Base-by-base conservation (phyloP, 2,888 invertebrate species). In the Drosophila lacicola region DNA sequence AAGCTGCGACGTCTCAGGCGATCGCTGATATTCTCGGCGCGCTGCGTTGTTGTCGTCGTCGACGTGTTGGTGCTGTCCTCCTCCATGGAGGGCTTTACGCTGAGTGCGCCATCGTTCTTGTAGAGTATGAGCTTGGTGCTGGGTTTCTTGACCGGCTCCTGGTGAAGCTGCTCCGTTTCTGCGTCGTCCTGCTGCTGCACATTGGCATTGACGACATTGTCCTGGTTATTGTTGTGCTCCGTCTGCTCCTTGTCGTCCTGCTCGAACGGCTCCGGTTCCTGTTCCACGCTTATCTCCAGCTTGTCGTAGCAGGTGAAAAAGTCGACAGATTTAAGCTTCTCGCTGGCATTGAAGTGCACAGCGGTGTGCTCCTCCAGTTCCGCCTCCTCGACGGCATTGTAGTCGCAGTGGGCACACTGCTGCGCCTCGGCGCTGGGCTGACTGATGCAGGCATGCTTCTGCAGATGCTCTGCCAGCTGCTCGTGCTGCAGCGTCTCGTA, bases 321-420 rank as follows among this genome's bases (percentile, higher is more conserved):
- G n/a, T 90, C 90, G 0, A 92, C 92, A 1, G 88, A 76, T 34
- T 92, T 92, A 0, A 90, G 83, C 54, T 90, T 91, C 65, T 90
- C 90, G 45, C 90, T 87, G 49, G 90, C 80, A 80, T 90, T 90
- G 90, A 97, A 97, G 91, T 97, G 97, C 56, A 96, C 93, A 89
- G 96, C 95, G 42, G 95, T 94, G 92, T 98, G 98, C 82, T 97
- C 97, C 44, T 95, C 94, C 37, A 97, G 93, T 76, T 96, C 95
- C 86, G 95, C 95, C 63, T 95, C 95, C 83, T 96, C 96, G 4
- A 95, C 94, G 29, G 96, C 96, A 25, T 95, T 95, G 91, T 96
- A 96, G 92, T 97, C 96, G 91, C 98, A 98, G 91, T 96, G 95
- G 21, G 95, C 94, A 92, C 98, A 98, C 74, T 95, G 94, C 84